Evolutionary conservation across 2,113 vertebrate genomes (phyloP).

Genomic region (Melanerpes formicivorus): DNA sequence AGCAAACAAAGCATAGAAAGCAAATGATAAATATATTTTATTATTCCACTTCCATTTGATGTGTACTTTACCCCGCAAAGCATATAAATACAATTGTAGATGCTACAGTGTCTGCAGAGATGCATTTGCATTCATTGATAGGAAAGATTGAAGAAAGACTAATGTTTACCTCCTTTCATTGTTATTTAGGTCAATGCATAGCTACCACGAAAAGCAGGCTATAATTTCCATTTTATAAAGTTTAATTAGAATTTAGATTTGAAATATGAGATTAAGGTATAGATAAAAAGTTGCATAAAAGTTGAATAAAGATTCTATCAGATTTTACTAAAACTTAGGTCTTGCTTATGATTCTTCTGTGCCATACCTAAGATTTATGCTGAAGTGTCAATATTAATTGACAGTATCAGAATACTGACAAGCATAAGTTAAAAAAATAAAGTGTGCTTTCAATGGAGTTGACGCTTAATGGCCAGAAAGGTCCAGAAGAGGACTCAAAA

Average conservation of each 20-base stretch:
- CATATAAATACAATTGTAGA: not conserved
- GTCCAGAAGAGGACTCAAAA: not conserved
- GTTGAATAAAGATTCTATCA: not conserved
- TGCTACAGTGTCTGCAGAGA: not conserved
- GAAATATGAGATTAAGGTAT: not conserved
- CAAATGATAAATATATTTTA: not conserved
- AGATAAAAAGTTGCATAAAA: not conserved
- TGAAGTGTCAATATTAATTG: not conserved
- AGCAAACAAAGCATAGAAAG: not conserved
- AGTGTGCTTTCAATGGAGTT: not conserved
- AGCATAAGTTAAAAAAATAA: not conserved
- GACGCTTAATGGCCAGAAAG: not conserved
- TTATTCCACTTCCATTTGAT: not conserved
- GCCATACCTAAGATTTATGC: not conserved
- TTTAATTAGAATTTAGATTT: not conserved
- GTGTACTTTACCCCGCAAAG: not conserved
- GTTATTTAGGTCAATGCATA: not conserved
- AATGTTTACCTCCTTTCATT: not conserved
- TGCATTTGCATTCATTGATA: not conserved
- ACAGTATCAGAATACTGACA: not conserved
- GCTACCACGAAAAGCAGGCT: not conserved
- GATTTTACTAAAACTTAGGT: not conserved
- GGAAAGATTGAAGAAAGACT: not conserved
- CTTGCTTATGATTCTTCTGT: not conserved
- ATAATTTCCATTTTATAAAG: not conserved